Base-by-base conservation (phyloP, 2,888 invertebrate genomes). In the Harpalus rubripes region DNA sequence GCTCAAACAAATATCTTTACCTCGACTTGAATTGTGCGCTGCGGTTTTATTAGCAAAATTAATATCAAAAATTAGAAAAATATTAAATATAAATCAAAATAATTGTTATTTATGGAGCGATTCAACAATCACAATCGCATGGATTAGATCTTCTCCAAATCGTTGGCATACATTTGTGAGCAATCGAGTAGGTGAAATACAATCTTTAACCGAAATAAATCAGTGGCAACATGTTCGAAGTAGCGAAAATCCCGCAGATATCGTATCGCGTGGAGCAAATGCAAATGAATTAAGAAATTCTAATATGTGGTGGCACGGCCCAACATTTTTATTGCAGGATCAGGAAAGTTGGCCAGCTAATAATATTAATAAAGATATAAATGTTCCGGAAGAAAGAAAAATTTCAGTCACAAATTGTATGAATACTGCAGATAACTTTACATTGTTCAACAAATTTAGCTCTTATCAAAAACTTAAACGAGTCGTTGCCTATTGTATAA, bases 61-160 rank as follows among this genome's bases (percentile, higher is more conserved):
- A 32, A 39, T 86, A 4, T 41, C 22, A 18, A 85, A 68, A 16
- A 85, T 87, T 0, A 61, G 68, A 16, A 76, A 65, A 1, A 76
- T 82, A n/a, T 26, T 87, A 2, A 58, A 79, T 5, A 18, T 86
- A 0, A 52, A 39, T 1, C 26, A 85, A 15, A 44, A 79, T 0
- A n/a, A 79, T 52, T 63, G 85, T 5, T 80, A 52, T 10, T 85
- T 78, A 7, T 88, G 87, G 87, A 87, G 87, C 5, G 89, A 89
- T 84, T 89, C 88, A 0, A 87, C 87, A 52, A 87, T 89, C 7
- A 88, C 87, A 1, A 81, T 89, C 0, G 86, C 86, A 44, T 89
- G 89, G 88, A 81, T 88, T 7, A 52, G 26, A 8, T 56, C 86
- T 22, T 63, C 84, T 7, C 86, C 87, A 32, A 32, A 56, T 15